Evolutionary conservation across 2,888 invertebrate genomes (phyloP).

Genomic region (Globia sparganii): DNA sequence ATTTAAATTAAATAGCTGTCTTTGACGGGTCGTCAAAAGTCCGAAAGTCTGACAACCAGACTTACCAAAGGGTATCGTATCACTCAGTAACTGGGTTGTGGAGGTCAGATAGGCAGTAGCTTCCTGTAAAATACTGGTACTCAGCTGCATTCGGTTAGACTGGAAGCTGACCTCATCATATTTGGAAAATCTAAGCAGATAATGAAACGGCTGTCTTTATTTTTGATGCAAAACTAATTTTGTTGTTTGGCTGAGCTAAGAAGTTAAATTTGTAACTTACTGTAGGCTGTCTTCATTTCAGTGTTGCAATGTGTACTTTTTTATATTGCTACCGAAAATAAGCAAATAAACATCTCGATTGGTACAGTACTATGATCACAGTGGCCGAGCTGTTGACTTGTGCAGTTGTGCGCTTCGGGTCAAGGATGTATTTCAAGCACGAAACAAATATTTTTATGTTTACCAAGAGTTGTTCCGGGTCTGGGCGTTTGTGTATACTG

Average conservation of each 20-base stretch:
- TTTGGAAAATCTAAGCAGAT: too few species aligned
- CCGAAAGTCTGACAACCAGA: too few species aligned
- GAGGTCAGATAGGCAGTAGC: too few species aligned
- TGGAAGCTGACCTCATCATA: too few species aligned
- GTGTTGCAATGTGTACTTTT: not conserved
- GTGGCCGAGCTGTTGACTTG: not conserved
- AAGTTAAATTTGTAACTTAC: not conserved
- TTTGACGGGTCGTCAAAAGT: too few species aligned
- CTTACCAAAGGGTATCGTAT: too few species aligned
- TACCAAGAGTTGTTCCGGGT: not conserved
- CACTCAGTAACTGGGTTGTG: too few species aligned
- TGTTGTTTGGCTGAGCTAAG: too few species aligned
- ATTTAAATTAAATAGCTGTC: not conserved
- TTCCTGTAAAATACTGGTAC: too few species aligned
- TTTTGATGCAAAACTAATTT: too few species aligned
- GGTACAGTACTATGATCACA: not conserved
- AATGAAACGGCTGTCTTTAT: too few species aligned
- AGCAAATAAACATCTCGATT: not conserved
- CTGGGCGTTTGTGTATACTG: not conserved
- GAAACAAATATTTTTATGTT: constrained; percentile 13
- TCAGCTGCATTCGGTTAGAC: too few species aligned
- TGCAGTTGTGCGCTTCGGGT: not conserved
- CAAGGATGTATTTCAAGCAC: constrained; percentile 27
- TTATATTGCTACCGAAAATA: not conserved
- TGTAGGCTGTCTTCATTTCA: not conserved